Conservation (phyloP, 2,113 vertebrate genomes). For the Syngnathus floridae region DNA sequence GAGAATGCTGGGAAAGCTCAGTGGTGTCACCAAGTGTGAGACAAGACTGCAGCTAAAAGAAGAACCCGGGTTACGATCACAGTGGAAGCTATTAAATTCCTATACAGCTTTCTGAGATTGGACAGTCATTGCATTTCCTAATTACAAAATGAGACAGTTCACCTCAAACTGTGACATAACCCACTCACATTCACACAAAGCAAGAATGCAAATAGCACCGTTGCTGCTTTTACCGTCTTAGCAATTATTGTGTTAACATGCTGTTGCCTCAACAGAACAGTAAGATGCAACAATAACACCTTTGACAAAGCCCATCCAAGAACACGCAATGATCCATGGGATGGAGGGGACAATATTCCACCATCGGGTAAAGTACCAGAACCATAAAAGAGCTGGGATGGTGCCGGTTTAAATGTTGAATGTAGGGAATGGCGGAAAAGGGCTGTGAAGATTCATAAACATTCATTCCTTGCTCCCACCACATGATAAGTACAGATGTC, state of each 20-base stretch:
- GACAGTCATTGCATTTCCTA: neutral
- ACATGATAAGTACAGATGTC: too few relatives aligned
- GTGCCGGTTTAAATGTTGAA: too few relatives aligned
- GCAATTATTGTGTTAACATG: neutral
- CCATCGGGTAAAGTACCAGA: neutral
- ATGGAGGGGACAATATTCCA: neutral
- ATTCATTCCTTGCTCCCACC: too few relatives aligned
- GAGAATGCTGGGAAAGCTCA: conserved; percentile 19
- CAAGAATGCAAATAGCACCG: neutral
- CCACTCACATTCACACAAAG: neutral
- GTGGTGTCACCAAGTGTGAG: conserved; percentile 21
- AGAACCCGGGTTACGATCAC: neutral
- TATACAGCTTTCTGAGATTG: neutral
- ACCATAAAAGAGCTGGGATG: neutral
- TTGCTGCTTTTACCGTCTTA: neutral
- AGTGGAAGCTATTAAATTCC: neutral
- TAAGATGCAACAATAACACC: neutral
- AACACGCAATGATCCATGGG: neutral
- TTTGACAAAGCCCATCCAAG: neutral
- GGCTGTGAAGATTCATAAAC: too few relatives aligned
- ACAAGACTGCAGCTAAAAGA: conserved; percentile 15
- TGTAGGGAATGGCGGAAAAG: too few relatives aligned
- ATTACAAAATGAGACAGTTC: neutral
- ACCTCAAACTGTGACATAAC: neutral
- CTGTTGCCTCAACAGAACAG: neutral